Percentiles rank a stretch among this genome's conserved stretches.
phyloP scores from a whole-genome alignment of 2,888 invertebrate species.

The Belgica antarctica region DNA sequence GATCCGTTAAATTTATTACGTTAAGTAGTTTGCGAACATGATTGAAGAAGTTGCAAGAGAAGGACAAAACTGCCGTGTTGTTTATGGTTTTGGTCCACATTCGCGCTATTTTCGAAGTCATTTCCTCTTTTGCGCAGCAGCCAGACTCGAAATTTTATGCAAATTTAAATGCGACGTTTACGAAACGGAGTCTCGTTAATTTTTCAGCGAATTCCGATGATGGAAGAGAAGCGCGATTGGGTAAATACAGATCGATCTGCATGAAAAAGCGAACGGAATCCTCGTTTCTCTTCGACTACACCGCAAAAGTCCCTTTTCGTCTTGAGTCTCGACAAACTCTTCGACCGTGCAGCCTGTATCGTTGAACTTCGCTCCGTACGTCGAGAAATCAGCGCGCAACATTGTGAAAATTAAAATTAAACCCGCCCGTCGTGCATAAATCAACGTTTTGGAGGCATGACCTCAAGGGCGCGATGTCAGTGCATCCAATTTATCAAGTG shows the following conservation, averaged over 20 bases:
- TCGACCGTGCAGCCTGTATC: not conserved
- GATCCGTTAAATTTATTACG: constrained; percentile 8
- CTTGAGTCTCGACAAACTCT: not conserved
- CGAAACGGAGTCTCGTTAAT: not conserved
- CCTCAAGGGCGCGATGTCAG: too few relatives aligned
- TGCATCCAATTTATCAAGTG: too few relatives aligned
- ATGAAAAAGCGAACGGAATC: too few relatives aligned
- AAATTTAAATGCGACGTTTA: not conserved
- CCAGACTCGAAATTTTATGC: not conserved
- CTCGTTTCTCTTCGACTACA: too few relatives aligned
- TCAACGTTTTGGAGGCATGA: constrained; percentile 13
- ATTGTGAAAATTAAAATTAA: not conserved
- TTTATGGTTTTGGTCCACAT: constrained; percentile 12
- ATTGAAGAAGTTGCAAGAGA: not conserved
- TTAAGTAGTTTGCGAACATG: not conserved
- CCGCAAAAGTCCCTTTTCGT: not conserved
- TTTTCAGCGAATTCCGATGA: too few relatives aligned
- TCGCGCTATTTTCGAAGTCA: not conserved
- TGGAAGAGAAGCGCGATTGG: too few relatives aligned
- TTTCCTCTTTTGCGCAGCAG: not conserved
- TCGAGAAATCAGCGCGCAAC: not conserved
- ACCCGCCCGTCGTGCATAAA: too few relatives aligned
- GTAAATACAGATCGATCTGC: too few relatives aligned
- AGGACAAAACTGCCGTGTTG: not conserved
- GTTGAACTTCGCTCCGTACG: too few relatives aligned